phyloP scores from a whole-genome alignment of 1,140 invertebrate species.

The Harpegnathos saltator region DNA sequence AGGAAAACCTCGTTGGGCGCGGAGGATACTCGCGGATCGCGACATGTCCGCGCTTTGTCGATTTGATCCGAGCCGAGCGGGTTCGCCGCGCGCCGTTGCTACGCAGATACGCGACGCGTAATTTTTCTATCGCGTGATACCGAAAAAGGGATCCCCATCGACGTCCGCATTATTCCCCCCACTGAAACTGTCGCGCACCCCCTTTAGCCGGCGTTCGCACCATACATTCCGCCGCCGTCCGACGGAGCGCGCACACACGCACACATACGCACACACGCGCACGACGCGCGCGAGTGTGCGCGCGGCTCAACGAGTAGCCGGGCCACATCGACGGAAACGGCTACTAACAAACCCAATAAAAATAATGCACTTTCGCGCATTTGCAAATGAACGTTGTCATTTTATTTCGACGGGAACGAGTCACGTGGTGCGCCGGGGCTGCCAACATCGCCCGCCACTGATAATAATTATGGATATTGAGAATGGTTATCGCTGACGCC shows the following conservation, averaged over 20 bases:
- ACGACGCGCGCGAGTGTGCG: conserved; percentile 14
- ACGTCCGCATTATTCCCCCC: conserved; percentile 61
- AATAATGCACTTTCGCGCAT: conserved; percentile 80
- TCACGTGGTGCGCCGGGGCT: conserved; percentile 69
- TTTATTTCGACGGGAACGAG: conserved; percentile 77
- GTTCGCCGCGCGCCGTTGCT: conserved; percentile 51
- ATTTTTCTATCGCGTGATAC: conserved; percentile 59
- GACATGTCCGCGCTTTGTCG: too few species aligned
- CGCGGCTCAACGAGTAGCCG: conserved; percentile 62
- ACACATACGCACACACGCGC: conserved; percentile 44
- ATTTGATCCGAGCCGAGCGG: conserved; percentile 58
- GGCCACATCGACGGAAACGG: conserved; percentile 61
- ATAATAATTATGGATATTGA: conserved; percentile 83
- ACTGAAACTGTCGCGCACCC: conserved; percentile 66
- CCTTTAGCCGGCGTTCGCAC: conserved; percentile 49
- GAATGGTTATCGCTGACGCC: conserved; percentile 80
- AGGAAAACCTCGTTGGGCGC: too few species aligned
- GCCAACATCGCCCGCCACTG: conserved; percentile 70
- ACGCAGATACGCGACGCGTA: conserved; percentile 66
- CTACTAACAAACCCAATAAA: conserved; percentile 81
- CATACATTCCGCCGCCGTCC: conserved; percentile 45
- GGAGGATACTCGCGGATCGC: too few species aligned
- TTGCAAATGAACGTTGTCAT: conserved; percentile 82
- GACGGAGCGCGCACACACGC: conserved; percentile 53
- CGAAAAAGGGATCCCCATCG: conserved; percentile 65